Evolutionary conservation across 2,797 vertebrate species (phyloP).

Genomic region (Cygnus olor): DNA sequence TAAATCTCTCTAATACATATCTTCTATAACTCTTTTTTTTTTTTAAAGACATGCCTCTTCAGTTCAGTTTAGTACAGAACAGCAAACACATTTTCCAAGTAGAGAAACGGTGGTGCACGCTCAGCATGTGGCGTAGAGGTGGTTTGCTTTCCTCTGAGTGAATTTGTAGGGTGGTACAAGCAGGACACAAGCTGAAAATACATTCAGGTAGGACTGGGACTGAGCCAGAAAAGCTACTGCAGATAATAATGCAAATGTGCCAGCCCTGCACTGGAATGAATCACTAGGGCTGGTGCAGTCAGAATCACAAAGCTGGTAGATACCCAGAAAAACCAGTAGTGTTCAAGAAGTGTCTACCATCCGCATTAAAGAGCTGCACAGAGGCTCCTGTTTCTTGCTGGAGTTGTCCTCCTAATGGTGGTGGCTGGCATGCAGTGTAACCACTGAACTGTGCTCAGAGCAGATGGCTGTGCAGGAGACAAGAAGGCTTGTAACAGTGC

Average conservation of each 20-base stretch:
- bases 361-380: background rate
- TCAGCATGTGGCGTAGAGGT: background rate
- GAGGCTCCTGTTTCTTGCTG: background rate
- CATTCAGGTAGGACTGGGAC: background rate
- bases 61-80: background rate
- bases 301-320: background rate
- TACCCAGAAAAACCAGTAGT: background rate
- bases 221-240: background rate
- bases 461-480: conserved; percentile 20
- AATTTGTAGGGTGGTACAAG: background rate
- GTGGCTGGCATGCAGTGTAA: background rate
- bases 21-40: background rate
- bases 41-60: background rate
- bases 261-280: background rate
- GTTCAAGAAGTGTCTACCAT: background rate
- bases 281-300: background rate
- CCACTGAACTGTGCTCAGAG: background rate
- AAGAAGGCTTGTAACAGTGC: background rate
- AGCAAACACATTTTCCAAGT: background rate
- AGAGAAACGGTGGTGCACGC: background rate
- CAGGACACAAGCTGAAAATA: background rate
- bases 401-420: background rate
- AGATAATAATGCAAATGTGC: background rate
- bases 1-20: background rate
- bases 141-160: background rate